Evolutionary conservation across 2,113 vertebrate species (phyloP), one percentile per base, ranked within the genome.

Genomic region (Ascaphus truei): DNA sequence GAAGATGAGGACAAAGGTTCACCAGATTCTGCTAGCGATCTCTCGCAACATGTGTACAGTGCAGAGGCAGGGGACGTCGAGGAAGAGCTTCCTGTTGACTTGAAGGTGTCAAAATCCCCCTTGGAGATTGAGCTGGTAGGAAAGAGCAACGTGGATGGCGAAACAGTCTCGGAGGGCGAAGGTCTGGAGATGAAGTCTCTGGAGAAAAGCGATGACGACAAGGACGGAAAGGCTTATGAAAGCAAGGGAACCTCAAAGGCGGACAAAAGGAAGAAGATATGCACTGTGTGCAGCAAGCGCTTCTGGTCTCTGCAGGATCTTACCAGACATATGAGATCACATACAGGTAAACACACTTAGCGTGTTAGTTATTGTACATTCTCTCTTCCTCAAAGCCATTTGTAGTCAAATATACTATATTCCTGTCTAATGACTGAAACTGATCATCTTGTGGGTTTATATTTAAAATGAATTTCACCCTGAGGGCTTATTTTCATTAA

Each of bases 271-370:
- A 99, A 98, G 85, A 99, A 99, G 81, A 92, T 98, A 74, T 99
- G 97, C 79, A 92, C 81, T 7, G 94, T 98, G 51, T 99, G 97
- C 72, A 92, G 86, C 61, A 99, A 99, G 76, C 85, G 96, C 29
- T 99, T 99, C 89, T 99, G 97, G 97, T 98, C 96, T 13, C 91
- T 99, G 74, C 97, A 99, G 84, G 97, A 99, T 84, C 88, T 98
- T 80, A 99, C 97, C 0, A 80, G 97, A 65, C 97, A 99, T 83
- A 98, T 96, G 93, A 82, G 97, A 77, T 99, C 97, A 18, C 97
- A 99, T 83, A 98, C 97, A 87, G 96, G 97, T 98, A 87, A 84
- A 77, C 25, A 33, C n/a, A n/a, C n/a, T n/a, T n/a, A n/a, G n/a
- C n/a, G n/a, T n/a, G n/a, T n/a, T n/a, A n/a, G n/a, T n/a, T n/a